Conservation (phyloP, 2,113 vertebrate genomes). For the Ammodytes marinus region DNA sequence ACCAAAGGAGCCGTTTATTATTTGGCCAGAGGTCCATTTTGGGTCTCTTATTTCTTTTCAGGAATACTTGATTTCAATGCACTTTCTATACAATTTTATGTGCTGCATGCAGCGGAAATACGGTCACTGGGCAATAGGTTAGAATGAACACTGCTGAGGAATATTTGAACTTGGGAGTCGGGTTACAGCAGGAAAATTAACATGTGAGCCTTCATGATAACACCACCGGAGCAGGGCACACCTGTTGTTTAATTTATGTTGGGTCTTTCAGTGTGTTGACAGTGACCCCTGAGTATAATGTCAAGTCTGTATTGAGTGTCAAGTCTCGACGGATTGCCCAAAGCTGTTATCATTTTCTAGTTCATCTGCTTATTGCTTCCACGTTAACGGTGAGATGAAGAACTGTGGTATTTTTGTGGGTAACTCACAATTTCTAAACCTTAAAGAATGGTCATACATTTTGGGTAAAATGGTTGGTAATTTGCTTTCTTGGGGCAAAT, state of each 20-base stretch:
- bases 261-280: conserved; percentile 2
- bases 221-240: background rate
- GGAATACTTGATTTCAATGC: background rate
- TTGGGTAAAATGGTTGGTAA: background rate
- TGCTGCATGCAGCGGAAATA: background rate
- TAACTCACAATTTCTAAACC: background rate
- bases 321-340: background rate
- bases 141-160: background rate
- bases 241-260: conserved; percentile 29
- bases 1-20: background rate
- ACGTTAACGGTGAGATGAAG: too few species aligned
- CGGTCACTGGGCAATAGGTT: conserved; percentile 23
- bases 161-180: conserved; percentile 9
- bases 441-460: conserved; percentile 4
- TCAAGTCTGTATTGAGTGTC: conserved; percentile 4
- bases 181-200: background rate
- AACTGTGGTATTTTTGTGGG: background rate
- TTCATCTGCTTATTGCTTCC: background rate
- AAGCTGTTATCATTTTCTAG: background rate
- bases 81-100: background rate
- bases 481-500: too few species aligned
- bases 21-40: background rate
- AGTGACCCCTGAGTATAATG: conserved; percentile 2
- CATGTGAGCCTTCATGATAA: background rate
- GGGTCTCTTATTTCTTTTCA: background rate